phyloP scores from a whole-genome alignment of 2,888 invertebrate genomes.

The Hybos culiciformis region DNA sequence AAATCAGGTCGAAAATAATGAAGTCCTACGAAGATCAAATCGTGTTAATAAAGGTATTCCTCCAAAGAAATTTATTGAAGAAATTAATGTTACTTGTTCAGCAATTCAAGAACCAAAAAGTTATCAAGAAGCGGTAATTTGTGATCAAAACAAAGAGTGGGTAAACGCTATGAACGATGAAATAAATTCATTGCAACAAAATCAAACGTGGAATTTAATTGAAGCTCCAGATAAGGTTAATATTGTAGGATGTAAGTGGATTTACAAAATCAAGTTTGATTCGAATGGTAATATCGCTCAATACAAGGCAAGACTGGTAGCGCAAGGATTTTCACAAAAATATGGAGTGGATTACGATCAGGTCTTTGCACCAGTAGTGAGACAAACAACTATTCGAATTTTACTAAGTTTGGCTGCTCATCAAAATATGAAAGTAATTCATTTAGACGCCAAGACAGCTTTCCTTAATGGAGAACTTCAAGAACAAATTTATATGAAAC shows the following conservation, averaged over 20 bases:
- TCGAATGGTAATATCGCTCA: too few species aligned
- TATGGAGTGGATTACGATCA: too few species aligned
- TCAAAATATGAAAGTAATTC: too few species aligned
- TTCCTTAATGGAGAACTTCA: too few species aligned
- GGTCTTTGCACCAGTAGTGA: too few species aligned
- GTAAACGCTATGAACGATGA: slow-evolving; percentile 7
- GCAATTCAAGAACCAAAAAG: slow-evolving; percentile 7
- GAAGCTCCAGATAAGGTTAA: slow-evolving; percentile 14
- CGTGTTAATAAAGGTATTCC: slow-evolving; percentile 9
- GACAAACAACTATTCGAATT: too few species aligned
- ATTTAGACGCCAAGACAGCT: slow-evolving; percentile 12
- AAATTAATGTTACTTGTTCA: background rate
- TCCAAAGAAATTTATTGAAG: slow-evolving; percentile 9
- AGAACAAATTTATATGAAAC: too few species aligned
- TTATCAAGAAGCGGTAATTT: slow-evolving; percentile 1
- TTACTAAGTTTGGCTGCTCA: too few species aligned
- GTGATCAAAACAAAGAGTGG: slow-evolving; percentile 7
- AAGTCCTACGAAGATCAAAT: background rate
- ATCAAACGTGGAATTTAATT: slow-evolving; percentile 7
- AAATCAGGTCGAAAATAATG: background rate
- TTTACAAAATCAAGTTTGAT: too few species aligned
- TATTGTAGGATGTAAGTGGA: slow-evolving; percentile 16
- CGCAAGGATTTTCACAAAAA: too few species aligned
- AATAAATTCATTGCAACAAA: slow-evolving; percentile 4
- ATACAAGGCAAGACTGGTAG: too few species aligned